Percentiles rank a stretch among this genome's conserved stretches.
These are phyloP conservation scores for Exocentrus adspersus DNA, from an alignment of 2,888 invertebrate species.

Conservation along the genomic window DNA sequence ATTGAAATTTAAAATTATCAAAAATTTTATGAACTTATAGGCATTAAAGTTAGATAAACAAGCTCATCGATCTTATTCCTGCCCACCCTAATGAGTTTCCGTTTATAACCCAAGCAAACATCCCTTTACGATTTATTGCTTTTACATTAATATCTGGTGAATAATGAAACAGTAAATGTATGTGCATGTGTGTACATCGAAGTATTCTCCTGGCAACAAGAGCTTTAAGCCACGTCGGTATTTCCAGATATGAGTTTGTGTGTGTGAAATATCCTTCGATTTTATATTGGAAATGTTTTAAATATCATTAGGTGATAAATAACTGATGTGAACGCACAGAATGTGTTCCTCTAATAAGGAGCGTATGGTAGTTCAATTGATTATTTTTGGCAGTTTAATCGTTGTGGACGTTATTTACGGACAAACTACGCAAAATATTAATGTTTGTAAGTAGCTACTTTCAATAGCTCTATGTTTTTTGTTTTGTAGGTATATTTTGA, in stretches of 20 bases:
- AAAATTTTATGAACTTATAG: no score
- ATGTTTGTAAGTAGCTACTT: slow-evolving; percentile 72
- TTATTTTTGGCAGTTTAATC: neutral
- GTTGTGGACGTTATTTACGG: neutral
- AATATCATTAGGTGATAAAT: neutral
- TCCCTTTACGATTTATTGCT: slow-evolving; percentile 1
- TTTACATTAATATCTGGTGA: slow-evolving; percentile 13
- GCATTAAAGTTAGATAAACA: no score
- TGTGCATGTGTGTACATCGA: slow-evolving; percentile 22
- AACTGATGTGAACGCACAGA: slow-evolving; percentile 7
- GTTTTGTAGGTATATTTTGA: no score
- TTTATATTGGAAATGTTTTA: neutral
- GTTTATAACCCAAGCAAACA: neutral
- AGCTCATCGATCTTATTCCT: no score
- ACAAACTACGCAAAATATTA: slow-evolving; percentile 79
- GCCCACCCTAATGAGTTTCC: no score
- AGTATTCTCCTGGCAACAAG: slow-evolving; percentile 19
- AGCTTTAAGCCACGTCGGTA: neutral
- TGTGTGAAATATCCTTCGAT: slow-evolving; percentile 1
- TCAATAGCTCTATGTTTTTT: neutral
- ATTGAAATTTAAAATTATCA: no score
- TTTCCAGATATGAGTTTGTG: neutral
- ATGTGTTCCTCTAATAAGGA: neutral
- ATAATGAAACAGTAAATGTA: slow-evolving; percentile 16
- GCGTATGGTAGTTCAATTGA: neutral